A percentile compares a stretch with the other conserved stretches of the same genome.
Conservation (phyloP, 2,113 vertebrate genomes). For the Pholis gunnellus region DNA sequence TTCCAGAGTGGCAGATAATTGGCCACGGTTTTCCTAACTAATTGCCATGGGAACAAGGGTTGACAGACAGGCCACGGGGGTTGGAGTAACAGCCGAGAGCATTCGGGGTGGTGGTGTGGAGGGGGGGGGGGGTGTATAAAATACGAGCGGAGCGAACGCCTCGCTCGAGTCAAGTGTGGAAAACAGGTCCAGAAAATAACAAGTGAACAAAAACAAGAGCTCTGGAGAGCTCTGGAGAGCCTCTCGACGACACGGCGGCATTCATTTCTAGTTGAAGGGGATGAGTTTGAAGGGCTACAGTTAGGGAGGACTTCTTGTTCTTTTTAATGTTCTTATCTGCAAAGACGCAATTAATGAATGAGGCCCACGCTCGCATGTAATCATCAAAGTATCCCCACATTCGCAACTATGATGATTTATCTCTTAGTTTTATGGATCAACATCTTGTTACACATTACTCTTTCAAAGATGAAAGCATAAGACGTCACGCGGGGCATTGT, state of each 20-base stretch:
- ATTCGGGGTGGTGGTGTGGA: slow-evolving; percentile 3
- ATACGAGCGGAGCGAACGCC: slow-evolving; percentile 7
- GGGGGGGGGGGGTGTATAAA: slow-evolving; percentile 41
- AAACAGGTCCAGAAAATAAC: slow-evolving; percentile 41
- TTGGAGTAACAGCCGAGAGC: slow-evolving; percentile 55
- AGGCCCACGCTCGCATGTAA: neutral
- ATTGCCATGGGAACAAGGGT: slow-evolving; percentile 70
- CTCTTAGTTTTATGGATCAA: neutral
- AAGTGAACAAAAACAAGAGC: slow-evolving; percentile 44
- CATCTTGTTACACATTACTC: neutral
- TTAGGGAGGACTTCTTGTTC: slow-evolving; percentile 5
- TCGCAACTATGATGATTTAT: neutral
- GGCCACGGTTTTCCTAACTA: slow-evolving; percentile 60
- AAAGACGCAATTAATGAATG: neutral
- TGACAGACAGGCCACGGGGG: slow-evolving; percentile 58
- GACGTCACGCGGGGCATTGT: too few relatives aligned
- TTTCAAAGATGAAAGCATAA: slow-evolving; percentile 6
- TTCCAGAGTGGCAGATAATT: slow-evolving; percentile 52
- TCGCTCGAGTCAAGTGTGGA: slow-evolving; percentile 26
- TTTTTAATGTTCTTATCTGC: slow-evolving; percentile 14
- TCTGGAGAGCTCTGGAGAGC: slow-evolving; percentile 17
- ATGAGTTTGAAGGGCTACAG: slow-evolving; percentile 1
- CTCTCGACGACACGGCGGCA: slow-evolving; percentile 22
- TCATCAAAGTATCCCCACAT: neutral
- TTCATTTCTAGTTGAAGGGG: slow-evolving; percentile 23